phyloP scores from a whole-genome alignment of 1,140 invertebrate species.

The Lasioglossum albipes region DNA sequence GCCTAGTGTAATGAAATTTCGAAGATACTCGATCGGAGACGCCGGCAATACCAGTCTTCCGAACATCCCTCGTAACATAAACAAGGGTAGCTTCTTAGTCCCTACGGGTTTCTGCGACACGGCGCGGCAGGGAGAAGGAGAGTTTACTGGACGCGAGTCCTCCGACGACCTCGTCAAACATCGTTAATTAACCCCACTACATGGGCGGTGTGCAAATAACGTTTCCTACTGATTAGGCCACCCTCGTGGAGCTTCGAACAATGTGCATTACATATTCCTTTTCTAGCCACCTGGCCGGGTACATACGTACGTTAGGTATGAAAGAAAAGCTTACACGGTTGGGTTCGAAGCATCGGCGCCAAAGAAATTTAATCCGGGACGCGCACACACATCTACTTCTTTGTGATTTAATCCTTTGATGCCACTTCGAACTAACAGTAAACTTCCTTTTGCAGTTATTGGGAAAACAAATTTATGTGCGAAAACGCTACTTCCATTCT shows the following conservation, averaged over 20 bases:
- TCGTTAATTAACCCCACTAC: constrained; percentile 60
- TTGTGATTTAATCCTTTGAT: no score
- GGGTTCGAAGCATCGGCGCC: no score
- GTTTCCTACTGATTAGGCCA: constrained; percentile 19
- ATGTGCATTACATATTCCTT: not conserved
- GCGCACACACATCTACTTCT: no score
- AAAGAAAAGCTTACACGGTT: no score
- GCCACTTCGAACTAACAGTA: no score
- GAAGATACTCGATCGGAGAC: constrained; percentile 56
- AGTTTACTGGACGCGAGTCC: constrained; percentile 55
- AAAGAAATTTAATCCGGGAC: no score
- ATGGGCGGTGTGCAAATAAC: constrained; percentile 24
- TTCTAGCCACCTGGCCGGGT: not conserved
- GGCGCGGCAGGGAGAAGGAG: constrained; percentile 6
- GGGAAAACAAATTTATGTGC: no score
- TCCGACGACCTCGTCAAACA: constrained; percentile 56
- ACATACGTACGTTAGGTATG: no score
- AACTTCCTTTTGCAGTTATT: no score
- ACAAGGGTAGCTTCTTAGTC: constrained; percentile 54
- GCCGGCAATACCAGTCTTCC: constrained; percentile 18
- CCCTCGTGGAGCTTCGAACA: not conserved
- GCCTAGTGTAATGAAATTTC: constrained; percentile 57
- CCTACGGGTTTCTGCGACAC: constrained; percentile 24
- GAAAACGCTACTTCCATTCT: no score
- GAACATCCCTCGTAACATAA: constrained; percentile 62